Base-by-base conservation (phyloP, 2,113 vertebrate species). In the Psittacula cyanocephala region DNA sequence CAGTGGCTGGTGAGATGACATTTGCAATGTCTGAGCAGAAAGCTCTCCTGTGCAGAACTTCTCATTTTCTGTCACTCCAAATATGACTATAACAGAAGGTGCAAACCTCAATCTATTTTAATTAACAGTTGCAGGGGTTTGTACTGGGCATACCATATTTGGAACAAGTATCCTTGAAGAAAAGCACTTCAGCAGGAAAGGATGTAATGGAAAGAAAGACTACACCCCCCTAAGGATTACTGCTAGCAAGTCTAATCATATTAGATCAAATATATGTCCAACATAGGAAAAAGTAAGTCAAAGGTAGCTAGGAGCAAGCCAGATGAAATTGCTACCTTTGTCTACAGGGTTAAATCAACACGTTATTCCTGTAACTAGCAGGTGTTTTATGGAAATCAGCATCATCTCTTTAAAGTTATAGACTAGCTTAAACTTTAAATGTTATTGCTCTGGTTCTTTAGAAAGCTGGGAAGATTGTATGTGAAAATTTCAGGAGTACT, bases 11-110 rank as follows among this genome's bases (percentile, higher is more conserved):
- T 17, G 31, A 74, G 37, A 47, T 2, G 10, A 80, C 22, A 64
- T 19, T 89, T 60, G 18, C 2, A 5, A 23, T 80, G 41, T 27
- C 27, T 72, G 53, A 91, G 79, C 43, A 77, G 86, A 87, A 90
- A 74, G 13, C 37, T 63, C 77, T 90, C 31, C 59, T 41, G 24
- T 77, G 43, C 28, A 83, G 68, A 92, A 77, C 7, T 52, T 83
- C 44, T 77, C 22, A 24, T 86, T 88, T 86, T 90, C 37, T 63
- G 41, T 63, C 37, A 67, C 46, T 88, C 76, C 62, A 81, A 92
- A 91, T 70, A 83, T 33, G 11, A 52, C 53, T 88, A 6, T 81
- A 95, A 96, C 92, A 93, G 88, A 93, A 92, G 55, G 83, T 81
- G 46, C 46, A 93, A 88, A 68, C 35, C 12, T 78, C 68, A 78